Evolutionary conservation across 2,113 vertebrate genomes (phyloP).

Genomic region (Gallinago jamesoni): DNA sequence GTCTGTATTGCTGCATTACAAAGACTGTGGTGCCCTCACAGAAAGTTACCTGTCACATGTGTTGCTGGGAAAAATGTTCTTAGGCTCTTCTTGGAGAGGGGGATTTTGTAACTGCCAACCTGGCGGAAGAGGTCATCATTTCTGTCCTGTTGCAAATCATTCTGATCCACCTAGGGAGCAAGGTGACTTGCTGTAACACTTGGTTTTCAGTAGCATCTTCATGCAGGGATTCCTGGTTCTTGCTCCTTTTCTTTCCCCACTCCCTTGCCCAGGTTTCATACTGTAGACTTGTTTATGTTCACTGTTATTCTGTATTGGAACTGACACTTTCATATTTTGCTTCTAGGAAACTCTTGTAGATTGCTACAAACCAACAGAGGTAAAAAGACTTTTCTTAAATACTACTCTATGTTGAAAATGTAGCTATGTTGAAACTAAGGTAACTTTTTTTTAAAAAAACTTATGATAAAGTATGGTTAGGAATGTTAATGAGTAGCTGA

Average conservation of each 20-base stretch:
- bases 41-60: neutral
- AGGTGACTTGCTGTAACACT: neutral
- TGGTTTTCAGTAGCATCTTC: neutral
- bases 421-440: neutral
- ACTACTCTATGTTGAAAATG: neutral
- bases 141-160: neutral
- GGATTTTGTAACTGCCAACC: neutral
- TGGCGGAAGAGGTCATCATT: neutral
- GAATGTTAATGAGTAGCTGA: neutral
- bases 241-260: neutral
- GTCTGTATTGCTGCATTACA: neutral
- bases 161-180: neutral
- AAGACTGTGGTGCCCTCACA: neutral
- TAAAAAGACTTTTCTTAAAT: slow-evolving; percentile 74
- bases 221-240: neutral
- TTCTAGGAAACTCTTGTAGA: slow-evolving; percentile 91
- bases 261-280: neutral
- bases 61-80: neutral
- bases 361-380: slow-evolving; percentile 97
- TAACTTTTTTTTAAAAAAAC: neutral
- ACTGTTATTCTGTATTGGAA: slow-evolving; percentile 40
- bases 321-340: slow-evolving; percentile 55
- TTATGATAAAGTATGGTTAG: neutral
- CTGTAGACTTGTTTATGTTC: slow-evolving; percentile 20
- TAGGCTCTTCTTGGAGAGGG: neutral